Evolutionary conservation across 1,140 invertebrate genomes (phyloP).

Genomic region (Euura saliciscinereae): DNA sequence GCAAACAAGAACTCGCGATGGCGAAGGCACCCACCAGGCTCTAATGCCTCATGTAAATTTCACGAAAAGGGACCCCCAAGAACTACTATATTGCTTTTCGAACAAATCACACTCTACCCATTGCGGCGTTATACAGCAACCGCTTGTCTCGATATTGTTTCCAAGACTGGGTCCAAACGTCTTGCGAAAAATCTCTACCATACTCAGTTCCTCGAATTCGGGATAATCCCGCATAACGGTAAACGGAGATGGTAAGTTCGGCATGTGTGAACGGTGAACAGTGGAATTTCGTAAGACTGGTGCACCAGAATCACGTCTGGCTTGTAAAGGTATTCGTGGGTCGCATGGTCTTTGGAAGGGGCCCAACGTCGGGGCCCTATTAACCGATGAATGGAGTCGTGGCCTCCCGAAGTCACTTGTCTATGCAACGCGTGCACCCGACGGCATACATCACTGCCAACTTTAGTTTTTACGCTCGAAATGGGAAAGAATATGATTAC

Average conservation of each 20-base stretch:
- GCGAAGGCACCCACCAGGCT: conserved; percentile 53
- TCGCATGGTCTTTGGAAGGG: background rate
- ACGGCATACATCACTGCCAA: conserved; percentile 51
- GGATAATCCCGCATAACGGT: no score
- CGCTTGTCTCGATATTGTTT: background rate
- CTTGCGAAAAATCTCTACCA: no score
- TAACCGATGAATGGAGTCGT: conserved; percentile 45
- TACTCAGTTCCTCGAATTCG: background rate
- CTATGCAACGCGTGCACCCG: conserved; percentile 46
- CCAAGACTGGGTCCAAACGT: background rate
- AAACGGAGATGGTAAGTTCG: background rate
- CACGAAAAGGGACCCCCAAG: conserved; percentile 47
- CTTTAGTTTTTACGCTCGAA: conserved; percentile 46
- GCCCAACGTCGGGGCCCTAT: conserved; percentile 14
- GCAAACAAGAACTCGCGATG: conserved; percentile 55
- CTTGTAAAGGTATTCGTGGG: background rate
- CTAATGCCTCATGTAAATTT: conserved; percentile 63
- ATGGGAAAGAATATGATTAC: conserved; percentile 48
- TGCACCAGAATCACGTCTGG: background rate
- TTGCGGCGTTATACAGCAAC: background rate
- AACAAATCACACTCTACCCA: conserved; percentile 56
- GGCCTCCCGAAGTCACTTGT: conserved; percentile 39
- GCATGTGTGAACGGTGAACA: background rate
- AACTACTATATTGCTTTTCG: conserved; percentile 56
- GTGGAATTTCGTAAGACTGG: background rate